Percentiles rank a stretch among this genome's conserved stretches.
These are phyloP conservation scores for Colletes collaris DNA, from an alignment of 2,888 invertebrate genomes.

Conservation along the genomic window DNA sequence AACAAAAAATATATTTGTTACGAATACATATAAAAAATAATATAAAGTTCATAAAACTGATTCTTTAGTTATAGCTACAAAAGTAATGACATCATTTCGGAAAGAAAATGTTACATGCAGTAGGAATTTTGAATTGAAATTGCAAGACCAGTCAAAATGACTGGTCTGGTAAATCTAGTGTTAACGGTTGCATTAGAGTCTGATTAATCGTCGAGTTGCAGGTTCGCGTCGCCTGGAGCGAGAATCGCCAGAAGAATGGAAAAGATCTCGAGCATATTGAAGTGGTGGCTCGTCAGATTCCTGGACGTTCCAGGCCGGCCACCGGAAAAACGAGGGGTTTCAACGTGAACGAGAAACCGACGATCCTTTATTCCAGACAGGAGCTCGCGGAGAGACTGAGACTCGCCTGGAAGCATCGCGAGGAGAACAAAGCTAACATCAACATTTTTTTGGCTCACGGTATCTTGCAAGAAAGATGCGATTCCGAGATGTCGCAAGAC, in stretches of 20 bases:
- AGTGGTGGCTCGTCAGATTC: conserved; percentile 79
- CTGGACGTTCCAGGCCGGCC: conserved; percentile 65
- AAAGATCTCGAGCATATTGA: conserved; percentile 69
- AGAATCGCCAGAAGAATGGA: conserved; percentile 57
- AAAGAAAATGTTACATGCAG: too few relatives aligned
- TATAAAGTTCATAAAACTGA: too few relatives aligned
- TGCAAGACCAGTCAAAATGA: too few relatives aligned
- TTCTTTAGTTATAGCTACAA: too few relatives aligned
- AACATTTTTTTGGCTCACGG: conserved; percentile 86
- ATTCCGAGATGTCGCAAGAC: conserved; percentile 74
- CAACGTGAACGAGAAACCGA: conserved; percentile 65
- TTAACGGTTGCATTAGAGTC: too few relatives aligned
- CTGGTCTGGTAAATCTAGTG: too few relatives aligned
- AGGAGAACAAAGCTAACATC: conserved; percentile 85
- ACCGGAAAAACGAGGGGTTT: conserved; percentile 39
- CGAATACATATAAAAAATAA: too few relatives aligned
- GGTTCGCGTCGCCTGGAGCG: conserved; percentile 79
- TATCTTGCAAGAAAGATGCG: conserved; percentile 80
- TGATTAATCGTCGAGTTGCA: conserved; percentile 24
- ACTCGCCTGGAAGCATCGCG: conserved; percentile 84
- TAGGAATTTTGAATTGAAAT: too few relatives aligned
- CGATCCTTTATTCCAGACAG: conserved; percentile 82
- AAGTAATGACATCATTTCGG: too few relatives aligned
- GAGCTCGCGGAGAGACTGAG: conserved; percentile 84
- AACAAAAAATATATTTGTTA: too few relatives aligned